A percentile compares a stretch with the other conserved stretches of the same genome.
Conservation (phyloP, 1,140 invertebrate species). For the Cydia amplana region DNA sequence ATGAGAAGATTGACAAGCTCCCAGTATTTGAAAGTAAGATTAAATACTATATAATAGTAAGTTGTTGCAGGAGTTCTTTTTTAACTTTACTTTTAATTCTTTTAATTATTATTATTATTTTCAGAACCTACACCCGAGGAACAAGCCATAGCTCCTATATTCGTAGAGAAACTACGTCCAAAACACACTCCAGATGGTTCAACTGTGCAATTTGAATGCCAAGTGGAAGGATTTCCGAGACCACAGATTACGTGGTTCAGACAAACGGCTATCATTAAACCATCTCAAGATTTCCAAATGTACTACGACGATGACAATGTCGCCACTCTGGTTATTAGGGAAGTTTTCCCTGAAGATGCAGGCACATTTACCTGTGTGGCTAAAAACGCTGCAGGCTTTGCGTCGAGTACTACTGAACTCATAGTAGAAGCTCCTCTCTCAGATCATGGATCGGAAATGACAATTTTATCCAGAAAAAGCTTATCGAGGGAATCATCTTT, state of each 20-base stretch:
- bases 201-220: conserved; percentile 93
- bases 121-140: conserved; percentile 89
- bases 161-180: conserved; percentile 91
- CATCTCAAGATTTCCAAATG: conserved; percentile 94
- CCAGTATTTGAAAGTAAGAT: conserved; percentile 94
- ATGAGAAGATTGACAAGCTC: conserved; percentile 94
- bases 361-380: conserved; percentile 98
- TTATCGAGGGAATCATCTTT: conserved; percentile 93
- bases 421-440: conserved; percentile 92
- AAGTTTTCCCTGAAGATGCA: conserved; percentile 98
- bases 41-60: conserved; percentile 17
- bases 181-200: conserved; percentile 91
- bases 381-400: conserved; percentile 96
- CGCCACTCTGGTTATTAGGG: conserved; percentile 94
- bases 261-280: conserved; percentile 94
- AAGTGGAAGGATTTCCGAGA: conserved; percentile 92
- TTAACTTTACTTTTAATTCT: conserved; percentile 22
- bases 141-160: conserved; percentile 89
- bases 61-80: conserved; percentile 21
- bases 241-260: conserved; percentile 97
- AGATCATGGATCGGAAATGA: conserved; percentile 92
- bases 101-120: conserved; percentile 46
- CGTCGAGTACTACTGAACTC: conserved; percentile 94
- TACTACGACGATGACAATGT: conserved; percentile 96
- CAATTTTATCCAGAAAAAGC: conserved; percentile 88